Conservation (phyloP, 2,113 vertebrate genomes). For the Himantopus leucocephalus region DNA sequence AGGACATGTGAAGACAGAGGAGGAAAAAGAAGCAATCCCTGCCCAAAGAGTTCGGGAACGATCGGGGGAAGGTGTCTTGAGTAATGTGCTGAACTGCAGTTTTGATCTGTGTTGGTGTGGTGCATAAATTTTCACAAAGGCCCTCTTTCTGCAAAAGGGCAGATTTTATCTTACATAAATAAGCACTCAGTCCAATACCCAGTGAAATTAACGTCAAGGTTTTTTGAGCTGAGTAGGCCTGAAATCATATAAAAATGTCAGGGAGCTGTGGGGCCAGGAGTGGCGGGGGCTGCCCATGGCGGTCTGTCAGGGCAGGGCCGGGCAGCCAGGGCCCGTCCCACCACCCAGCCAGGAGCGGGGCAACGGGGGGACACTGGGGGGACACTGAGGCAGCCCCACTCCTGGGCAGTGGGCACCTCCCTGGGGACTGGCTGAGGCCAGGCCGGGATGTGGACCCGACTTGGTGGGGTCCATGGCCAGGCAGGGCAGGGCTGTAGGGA, state of each 20-base stretch:
- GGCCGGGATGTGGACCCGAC: fast-evolving
- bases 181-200: neutral
- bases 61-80: neutral
- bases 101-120: neutral
- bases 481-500: neutral
- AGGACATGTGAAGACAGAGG: neutral
- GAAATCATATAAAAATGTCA: neutral
- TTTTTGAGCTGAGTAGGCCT: neutral
- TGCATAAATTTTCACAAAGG: neutral
- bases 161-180: neutral
- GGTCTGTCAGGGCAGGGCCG: too few species aligned
- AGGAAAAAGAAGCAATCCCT: neutral
- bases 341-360: neutral
- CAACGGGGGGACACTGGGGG: neutral
- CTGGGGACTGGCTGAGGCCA: neutral
- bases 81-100: neutral
- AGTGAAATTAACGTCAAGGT: neutral
- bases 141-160: neutral
- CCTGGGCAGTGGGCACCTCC: fast-evolving
- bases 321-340: neutral
- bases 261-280: neutral
- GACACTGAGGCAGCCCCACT: neutral
- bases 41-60: neutral
- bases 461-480: fast-evolving
- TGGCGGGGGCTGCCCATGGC: fast-evolving